Percentiles rank a stretch among this genome's conserved stretches.
Conservation (phyloP, 2,888 invertebrate species). For the Dryococelus australis region DNA sequence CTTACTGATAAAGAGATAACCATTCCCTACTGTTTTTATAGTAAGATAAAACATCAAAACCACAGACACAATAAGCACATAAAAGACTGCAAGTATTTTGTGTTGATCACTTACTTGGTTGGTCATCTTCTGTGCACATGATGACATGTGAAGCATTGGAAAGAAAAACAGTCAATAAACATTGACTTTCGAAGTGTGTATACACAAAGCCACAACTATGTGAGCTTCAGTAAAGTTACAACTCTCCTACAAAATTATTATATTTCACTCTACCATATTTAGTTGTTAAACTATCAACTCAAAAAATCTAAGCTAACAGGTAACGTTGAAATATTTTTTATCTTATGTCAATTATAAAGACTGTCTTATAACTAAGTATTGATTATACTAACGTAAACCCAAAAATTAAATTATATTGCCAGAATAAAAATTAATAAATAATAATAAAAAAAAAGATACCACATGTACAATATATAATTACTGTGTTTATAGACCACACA, state of each 20-base stretch:
- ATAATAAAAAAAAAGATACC: no score
- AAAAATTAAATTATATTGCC: no score
- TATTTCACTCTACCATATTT: neutral
- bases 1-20: neutral
- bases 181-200: neutral
- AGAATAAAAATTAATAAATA: no score
- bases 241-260: neutral
- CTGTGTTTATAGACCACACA: no score
- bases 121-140: neutral
- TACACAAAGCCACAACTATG: neutral
- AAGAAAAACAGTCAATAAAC: constrained; percentile 2
- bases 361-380: no score
- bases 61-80: neutral
- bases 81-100: neutral
- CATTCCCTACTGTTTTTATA: neutral
- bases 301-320: no score
- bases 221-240: neutral
- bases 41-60: neutral
- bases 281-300: no score
- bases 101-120: neutral
- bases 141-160: neutral
- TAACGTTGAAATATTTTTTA: no score
- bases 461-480: no score
- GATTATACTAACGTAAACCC: no score
- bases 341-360: no score